These are phyloP conservation scores for Drosophila vallismaia DNA, from an alignment of 2,888 invertebrate genomes.

Conservation along the genomic window DNA sequence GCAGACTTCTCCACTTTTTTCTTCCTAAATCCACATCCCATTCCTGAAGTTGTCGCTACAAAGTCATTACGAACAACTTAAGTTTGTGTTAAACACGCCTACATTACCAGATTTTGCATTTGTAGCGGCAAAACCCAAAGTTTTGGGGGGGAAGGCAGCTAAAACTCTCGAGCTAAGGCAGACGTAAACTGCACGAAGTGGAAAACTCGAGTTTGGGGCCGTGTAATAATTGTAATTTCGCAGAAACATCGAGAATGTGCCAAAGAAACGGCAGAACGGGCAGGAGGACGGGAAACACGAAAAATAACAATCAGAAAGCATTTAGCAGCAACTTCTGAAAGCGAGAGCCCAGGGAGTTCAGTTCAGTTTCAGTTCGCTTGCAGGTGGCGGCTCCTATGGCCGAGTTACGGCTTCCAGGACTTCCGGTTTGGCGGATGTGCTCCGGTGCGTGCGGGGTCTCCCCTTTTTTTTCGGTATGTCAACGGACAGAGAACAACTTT, in stretches of 20 bases:
- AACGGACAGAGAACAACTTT: conserved; percentile 47
- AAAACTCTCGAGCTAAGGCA: conserved; percentile 23
- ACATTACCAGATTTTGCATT: conserved; percentile 76
- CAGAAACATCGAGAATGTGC: conserved; percentile 44
- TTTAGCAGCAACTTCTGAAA: conserved; percentile 76
- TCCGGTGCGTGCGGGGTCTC: conserved; percentile 22
- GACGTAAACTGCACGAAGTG: conserved; percentile 62
- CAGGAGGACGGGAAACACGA: conserved; percentile 61
- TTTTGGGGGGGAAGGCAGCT: conserved; percentile 44
- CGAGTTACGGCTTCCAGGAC: conserved; percentile 42
- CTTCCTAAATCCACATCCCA: conserved; percentile 1
- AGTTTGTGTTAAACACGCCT: conserved; percentile 75
- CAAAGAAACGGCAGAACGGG: conserved; percentile 5
- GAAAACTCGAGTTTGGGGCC: conserved; percentile 60
- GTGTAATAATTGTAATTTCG: conserved; percentile 59
- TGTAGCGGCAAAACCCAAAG: conserved; percentile 41
- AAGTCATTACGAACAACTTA: conserved; percentile 77
- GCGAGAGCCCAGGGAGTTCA: conserved; percentile 29
- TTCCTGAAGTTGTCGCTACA: conserved; percentile 42
- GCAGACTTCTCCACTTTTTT: conserved; percentile 4
- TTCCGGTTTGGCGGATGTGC: not conserved
- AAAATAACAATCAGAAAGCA: conserved; percentile 82
- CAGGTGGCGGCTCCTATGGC: conserved; percentile 44
- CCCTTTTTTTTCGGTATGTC: conserved; percentile 50
- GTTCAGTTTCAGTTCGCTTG: conserved; percentile 13